Evolutionary conservation across 2,113 vertebrate species (phyloP).

Genomic region (Muntiacus muntjak): DNA sequence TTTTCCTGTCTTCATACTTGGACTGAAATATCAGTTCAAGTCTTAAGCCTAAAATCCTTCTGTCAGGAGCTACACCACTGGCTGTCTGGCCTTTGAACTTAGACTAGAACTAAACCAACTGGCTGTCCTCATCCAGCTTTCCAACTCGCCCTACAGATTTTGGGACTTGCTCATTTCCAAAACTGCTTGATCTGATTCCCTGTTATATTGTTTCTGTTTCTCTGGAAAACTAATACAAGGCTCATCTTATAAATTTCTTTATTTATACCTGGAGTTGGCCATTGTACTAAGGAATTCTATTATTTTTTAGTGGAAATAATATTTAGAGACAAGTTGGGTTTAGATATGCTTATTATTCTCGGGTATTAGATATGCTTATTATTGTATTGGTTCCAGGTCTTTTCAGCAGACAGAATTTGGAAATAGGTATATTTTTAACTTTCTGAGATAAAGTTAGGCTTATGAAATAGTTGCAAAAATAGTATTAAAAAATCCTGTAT

Average conservation of each 20-base stretch:
- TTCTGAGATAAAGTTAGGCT: not conserved
- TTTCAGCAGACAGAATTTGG: not conserved
- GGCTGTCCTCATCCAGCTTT: not conserved
- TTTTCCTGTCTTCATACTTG: not conserved
- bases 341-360: not conserved
- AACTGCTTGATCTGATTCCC: not conserved
- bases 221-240: not conserved
- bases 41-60: not conserved
- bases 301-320: not conserved
- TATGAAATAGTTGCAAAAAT: not conserved
- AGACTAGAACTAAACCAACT: not conserved
- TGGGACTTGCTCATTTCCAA: not conserved
- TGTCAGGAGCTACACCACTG: not conserved
- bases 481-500: not conserved
- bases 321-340: not conserved
- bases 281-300: not conserved
- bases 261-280: not conserved
- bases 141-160: not conserved
- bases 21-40: not conserved
- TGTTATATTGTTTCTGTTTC: not conserved
- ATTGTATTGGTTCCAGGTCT: not conserved
- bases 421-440: not conserved
- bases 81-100: not conserved
- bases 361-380: not conserved
- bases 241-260: not conserved